Percentiles rank a stretch among this genome's conserved stretches.
Evolutionary conservation across 2,113 vertebrate genomes (phyloP).

Genomic region (Macrotus californicus): DNA sequence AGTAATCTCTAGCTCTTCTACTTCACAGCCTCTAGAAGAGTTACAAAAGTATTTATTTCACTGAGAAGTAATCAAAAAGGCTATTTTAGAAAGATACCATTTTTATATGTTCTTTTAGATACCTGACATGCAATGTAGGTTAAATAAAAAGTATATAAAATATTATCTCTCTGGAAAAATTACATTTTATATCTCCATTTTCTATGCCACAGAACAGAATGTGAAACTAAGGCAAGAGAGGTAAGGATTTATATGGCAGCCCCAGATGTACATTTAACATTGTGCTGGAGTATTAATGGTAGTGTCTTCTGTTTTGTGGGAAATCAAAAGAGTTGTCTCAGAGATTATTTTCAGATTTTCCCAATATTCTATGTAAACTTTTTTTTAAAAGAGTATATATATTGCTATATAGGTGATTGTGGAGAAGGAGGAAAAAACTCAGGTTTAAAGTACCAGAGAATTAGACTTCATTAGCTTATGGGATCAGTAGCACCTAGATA

Average conservation of each 20-base stretch:
- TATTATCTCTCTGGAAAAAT: conserved; percentile 37
- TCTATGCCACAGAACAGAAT: neutral
- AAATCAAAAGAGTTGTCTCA: neutral
- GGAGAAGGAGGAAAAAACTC: neutral
- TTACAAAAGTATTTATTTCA: neutral
- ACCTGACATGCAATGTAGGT: conserved; percentile 37
- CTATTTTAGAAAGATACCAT: conserved; percentile 35
- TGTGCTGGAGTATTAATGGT: neutral
- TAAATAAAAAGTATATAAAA: conserved; percentile 66
- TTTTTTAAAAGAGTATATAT: neutral
- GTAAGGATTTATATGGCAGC: neutral
- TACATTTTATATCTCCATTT: conserved; percentile 41
- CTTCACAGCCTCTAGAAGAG: neutral
- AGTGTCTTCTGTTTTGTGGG: neutral
- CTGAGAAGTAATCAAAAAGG: conserved; percentile 41
- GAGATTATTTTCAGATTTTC: conserved; percentile 14
- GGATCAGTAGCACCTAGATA: neutral
- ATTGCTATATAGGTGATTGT: neutral
- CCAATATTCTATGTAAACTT: neutral
- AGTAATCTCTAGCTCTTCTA: neutral
- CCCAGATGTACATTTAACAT: neutral
- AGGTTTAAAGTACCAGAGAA: neutral
- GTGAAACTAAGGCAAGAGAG: neutral
- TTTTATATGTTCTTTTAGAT: conserved; percentile 52
- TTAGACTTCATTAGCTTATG: neutral